These are phyloP conservation scores for Bos taurus DNA, from an alignment of 2,113 vertebrate genomes.

Conservation along the genomic window DNA sequence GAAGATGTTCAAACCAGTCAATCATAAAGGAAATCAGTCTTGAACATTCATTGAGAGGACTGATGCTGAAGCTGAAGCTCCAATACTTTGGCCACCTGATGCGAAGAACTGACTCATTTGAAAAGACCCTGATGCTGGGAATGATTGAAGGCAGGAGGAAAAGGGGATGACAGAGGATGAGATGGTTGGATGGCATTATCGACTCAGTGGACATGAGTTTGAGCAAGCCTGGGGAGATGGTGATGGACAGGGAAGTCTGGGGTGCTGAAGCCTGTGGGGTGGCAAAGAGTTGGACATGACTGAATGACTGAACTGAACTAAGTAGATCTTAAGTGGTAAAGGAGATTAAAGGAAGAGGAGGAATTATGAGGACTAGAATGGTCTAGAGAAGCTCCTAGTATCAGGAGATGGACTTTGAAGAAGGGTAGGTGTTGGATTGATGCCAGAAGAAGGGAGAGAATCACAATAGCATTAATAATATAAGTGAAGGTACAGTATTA, in stretches of 20 bases:
- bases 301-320: neutral
- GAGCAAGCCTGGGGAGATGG: neutral
- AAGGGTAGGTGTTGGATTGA: neutral
- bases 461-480: neutral
- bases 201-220: neutral
- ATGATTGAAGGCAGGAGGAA: neutral
- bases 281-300: neutral
- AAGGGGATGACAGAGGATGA: neutral
- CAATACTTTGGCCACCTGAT: neutral
- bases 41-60: neutral
- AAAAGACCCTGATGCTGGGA: neutral
- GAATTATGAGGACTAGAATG: neutral
- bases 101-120: accelerated
- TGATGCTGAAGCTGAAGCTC: neutral
- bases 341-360: neutral
- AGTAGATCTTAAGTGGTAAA: neutral
- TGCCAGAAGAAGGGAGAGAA: neutral
- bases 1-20: neutral
- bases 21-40: neutral
- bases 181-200: neutral
- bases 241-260: neutral
- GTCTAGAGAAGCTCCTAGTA: neutral
- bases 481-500: neutral
- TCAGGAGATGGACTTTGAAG: neutral
- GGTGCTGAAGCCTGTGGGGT: neutral